Conservation (phyloP, 2,888 invertebrate species). For the Campoletis raptor region DNA sequence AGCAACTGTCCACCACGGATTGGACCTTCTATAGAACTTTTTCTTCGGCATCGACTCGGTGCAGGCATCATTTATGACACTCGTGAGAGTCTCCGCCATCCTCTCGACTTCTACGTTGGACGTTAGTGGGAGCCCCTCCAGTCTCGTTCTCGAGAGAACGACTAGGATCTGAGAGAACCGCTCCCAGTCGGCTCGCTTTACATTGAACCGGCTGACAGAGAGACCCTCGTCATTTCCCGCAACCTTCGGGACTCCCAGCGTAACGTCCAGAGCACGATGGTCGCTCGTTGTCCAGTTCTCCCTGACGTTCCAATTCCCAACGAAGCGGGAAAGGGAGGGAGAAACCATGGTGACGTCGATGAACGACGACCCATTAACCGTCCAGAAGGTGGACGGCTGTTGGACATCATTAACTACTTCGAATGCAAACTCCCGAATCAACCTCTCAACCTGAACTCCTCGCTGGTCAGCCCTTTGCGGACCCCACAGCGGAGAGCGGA, state of each 20-base stretch:
- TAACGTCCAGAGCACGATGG: constrained; percentile 41
- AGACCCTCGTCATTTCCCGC: neutral
- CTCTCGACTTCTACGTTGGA: too few species aligned
- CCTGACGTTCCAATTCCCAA: constrained; percentile 49
- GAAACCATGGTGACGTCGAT: constrained; percentile 63
- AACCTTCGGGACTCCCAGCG: constrained; percentile 22
- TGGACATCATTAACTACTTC: too few species aligned
- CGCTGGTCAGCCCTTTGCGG: constrained; percentile 16
- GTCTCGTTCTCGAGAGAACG: too few species aligned
- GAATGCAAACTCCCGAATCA: constrained; percentile 37
- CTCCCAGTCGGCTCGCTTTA: constrained; percentile 59
- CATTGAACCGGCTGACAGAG: constrained; percentile 48
- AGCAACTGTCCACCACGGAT: constrained; percentile 68
- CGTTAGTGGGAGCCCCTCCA: too few species aligned
- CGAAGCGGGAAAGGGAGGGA: constrained; percentile 38
- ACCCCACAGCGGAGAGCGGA: constrained; percentile 42
- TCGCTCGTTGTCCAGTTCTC: constrained; percentile 53
- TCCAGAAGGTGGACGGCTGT: constrained; percentile 51
- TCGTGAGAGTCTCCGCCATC: too few species aligned
- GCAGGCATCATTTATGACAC: too few species aligned
- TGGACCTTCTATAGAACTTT: constrained; percentile 26
- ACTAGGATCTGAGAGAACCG: neutral
- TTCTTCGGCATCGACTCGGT: too few species aligned
- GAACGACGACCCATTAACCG: constrained; percentile 52
- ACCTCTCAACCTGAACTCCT: constrained; percentile 9